These are phyloP conservation scores for Elephantulus edwardii DNA, from an alignment of 2,113 vertebrate genomes.

Conservation along the genomic window DNA sequence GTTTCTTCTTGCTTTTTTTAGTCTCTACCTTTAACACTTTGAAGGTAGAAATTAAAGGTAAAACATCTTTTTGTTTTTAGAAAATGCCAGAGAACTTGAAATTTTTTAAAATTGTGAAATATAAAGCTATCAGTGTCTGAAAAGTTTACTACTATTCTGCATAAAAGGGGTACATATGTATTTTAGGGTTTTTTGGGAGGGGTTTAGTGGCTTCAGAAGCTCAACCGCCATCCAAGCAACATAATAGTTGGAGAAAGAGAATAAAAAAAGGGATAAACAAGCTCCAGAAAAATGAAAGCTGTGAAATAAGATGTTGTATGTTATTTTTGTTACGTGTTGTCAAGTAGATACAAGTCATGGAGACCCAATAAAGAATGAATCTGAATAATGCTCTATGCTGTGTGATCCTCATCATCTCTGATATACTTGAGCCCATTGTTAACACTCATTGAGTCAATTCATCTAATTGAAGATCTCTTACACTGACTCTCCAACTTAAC, in stretches of 20 bases:
- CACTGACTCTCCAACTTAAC: no score
- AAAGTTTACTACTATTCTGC: neutral
- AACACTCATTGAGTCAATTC: no score
- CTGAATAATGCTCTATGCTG: no score
- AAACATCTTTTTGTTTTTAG: neutral
- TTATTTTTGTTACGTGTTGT: no score
- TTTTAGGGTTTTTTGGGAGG: neutral
- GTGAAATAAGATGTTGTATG: neutral
- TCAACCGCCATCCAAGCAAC: neutral
- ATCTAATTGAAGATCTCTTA: no score
- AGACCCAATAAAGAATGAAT: no score
- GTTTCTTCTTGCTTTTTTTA: neutral
- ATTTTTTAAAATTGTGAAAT: constrained; percentile 40
- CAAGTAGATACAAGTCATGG: no score
- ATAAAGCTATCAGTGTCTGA: neutral
- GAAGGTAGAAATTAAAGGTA: neutral
- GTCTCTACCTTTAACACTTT: neutral
- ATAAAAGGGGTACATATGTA: neutral
- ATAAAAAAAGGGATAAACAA: neutral
- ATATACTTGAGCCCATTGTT: no score
- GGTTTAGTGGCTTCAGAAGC: neutral
- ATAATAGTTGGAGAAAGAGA: neutral
- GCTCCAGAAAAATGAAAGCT: neutral
- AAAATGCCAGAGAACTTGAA: neutral
- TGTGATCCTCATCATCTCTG: no score